Percentiles rank a stretch among this genome's conserved stretches.
These are phyloP conservation scores for Gymnocephalus cernua DNA, from an alignment of 2,113 vertebrate species.

Conservation along the genomic window DNA sequence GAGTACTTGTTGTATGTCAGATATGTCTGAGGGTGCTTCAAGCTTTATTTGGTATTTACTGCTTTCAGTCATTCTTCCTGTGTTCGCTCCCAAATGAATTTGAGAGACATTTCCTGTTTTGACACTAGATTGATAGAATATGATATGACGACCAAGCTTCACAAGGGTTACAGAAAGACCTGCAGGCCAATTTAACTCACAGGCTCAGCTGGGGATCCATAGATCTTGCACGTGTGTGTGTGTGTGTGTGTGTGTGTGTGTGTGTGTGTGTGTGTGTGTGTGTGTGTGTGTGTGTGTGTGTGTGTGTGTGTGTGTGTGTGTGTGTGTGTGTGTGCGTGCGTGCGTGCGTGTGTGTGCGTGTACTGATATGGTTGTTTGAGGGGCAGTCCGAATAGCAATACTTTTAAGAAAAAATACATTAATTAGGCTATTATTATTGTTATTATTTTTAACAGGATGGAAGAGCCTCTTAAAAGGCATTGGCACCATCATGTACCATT, in stretches of 20 bases:
- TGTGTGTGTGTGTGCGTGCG: not conserved
- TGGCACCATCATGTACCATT: not conserved
- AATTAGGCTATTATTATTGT: too few species aligned
- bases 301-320: not conserved
- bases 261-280: not conserved
- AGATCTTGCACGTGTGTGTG: constrained; percentile 30
- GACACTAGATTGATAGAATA: constrained; percentile 71
- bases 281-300: not conserved
- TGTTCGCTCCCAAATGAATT: constrained; percentile 63
- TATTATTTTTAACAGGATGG: not conserved
- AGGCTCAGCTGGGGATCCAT: constrained; percentile 63
- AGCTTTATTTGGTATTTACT: constrained; percentile 71
- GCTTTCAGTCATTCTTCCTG: constrained; percentile 63
- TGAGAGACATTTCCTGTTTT: constrained; percentile 66
- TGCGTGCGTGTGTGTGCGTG: not conserved
- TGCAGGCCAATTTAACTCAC: constrained; percentile 66
- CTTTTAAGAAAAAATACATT: not conserved
- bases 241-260: not conserved
- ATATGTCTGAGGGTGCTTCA: constrained; percentile 68
- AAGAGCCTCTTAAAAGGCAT: not conserved
- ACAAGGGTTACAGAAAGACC: constrained; percentile 64
- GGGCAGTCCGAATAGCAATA: not conserved
- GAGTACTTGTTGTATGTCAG: constrained; percentile 71
- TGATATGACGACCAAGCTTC: constrained; percentile 71
- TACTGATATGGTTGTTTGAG: constrained; percentile 8